A percentile compares a stretch with the other conserved stretches of the same genome.
Conservation (phyloP, 2,113 vertebrate genomes). For the Zingel zingel region DNA sequence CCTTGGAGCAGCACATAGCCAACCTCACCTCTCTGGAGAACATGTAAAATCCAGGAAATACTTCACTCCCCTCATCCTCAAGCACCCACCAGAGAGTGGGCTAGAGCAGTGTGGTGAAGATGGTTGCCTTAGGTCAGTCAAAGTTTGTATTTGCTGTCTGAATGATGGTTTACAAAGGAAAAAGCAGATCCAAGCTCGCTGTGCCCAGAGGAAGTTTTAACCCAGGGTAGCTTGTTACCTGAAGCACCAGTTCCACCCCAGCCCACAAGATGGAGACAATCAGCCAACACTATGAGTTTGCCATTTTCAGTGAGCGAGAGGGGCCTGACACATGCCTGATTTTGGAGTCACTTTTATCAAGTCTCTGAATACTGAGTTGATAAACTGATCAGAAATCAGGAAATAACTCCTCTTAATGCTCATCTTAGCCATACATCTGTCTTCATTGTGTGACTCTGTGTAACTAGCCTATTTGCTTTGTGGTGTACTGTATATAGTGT, state of each 20-base stretch:
- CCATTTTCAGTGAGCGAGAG: slow-evolving; percentile 12
- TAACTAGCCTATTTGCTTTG: slow-evolving; percentile 62
- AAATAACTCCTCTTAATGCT: slow-evolving; percentile 29
- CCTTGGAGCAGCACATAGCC: slow-evolving; percentile 49
- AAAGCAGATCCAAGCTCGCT: slow-evolving; percentile 20
- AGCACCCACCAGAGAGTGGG: slow-evolving; percentile 14
- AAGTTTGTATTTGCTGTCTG: slow-evolving; percentile 31
- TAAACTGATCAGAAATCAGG: slow-evolving; percentile 43
- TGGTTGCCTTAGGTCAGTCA: slow-evolving; percentile 26
- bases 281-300: slow-evolving; percentile 41
- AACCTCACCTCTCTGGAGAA: slow-evolving; percentile 45
- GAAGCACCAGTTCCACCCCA: slow-evolving; percentile 41
- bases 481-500: slow-evolving; percentile 69
- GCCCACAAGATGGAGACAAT: slow-evolving; percentile 70
- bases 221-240: slow-evolving; percentile 13
- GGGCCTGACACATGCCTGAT: slow-evolving; percentile 6
- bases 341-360: slow-evolving; percentile 15
- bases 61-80: slow-evolving; percentile 41
- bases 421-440: slow-evolving; percentile 65
- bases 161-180: slow-evolving; percentile 24
- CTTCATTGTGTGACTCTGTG: slow-evolving; percentile 75
- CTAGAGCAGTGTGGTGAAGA: slow-evolving; percentile 28
- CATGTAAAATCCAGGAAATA: slow-evolving; percentile 26
- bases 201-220: slow-evolving; percentile 26
- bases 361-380: slow-evolving; percentile 27